These are phyloP conservation scores for Planiliza haematocheilus DNA, from an alignment of 2,113 vertebrate species.

Conservation along the genomic window DNA sequence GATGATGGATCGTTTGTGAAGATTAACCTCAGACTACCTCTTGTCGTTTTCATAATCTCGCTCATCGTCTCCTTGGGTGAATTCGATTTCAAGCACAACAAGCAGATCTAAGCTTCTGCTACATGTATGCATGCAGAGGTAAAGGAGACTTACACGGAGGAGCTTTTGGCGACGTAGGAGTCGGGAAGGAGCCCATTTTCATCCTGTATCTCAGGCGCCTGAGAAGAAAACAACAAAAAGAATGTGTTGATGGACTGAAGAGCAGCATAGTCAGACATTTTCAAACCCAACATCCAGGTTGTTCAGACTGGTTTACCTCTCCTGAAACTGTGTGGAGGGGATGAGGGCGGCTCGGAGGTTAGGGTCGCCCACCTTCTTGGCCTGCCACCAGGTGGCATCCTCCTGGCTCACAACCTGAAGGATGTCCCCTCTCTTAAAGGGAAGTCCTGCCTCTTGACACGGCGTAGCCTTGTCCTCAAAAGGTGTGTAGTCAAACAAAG, in stretches of 20 bases:
- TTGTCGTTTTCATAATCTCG: conserved; percentile 55
- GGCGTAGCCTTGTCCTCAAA: conserved; percentile 94
- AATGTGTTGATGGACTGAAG: neutral
- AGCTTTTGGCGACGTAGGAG: conserved; percentile 81
- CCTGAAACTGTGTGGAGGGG: conserved; percentile 93
- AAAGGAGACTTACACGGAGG: conserved; percentile 85
- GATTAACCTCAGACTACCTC: conserved; percentile 48
- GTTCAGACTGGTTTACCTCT: conserved; percentile 84
- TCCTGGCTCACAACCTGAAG: conserved; percentile 96
- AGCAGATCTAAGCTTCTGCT: conserved; percentile 19
- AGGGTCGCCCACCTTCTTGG: conserved; percentile 91
- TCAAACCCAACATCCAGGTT: too few relatives aligned
- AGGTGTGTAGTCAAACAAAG: conserved; percentile 93
- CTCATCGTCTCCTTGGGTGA: conserved; percentile 14
- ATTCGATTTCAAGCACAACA: conserved; percentile 30
- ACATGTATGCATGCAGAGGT: neutral
- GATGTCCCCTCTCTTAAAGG: conserved; percentile 88
- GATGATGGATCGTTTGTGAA: conserved; percentile 21
- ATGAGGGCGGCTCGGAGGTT: conserved; percentile 94
- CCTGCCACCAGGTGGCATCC: conserved; percentile 96
- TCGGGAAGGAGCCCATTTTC: conserved; percentile 84
- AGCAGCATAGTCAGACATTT: too few relatives aligned
- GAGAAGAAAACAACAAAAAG: neutral
- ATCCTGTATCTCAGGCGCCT: conserved; percentile 91
- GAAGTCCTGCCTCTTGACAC: conserved; percentile 95